phyloP scores from a whole-genome alignment of 64 coral and sea anemone genomes.

The Porites lutea region DNA sequence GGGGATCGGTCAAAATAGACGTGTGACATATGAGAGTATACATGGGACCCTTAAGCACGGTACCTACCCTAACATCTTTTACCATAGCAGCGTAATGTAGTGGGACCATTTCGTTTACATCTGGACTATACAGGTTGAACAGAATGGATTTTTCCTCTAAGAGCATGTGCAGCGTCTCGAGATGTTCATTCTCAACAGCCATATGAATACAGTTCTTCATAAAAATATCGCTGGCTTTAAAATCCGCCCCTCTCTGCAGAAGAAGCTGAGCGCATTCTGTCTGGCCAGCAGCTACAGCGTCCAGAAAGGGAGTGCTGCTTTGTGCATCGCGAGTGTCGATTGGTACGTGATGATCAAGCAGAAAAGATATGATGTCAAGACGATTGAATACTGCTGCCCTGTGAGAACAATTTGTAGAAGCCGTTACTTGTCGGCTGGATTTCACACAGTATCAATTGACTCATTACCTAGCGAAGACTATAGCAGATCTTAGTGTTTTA shows the following conservation, averaged over 20 bases:
- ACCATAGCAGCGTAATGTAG: slow-evolving; percentile 84
- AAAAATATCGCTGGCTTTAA: slow-evolving; percentile 46
- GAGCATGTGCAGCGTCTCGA: slow-evolving; percentile 56
- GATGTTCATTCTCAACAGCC: slow-evolving; percentile 78
- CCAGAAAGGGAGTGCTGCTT: slow-evolving; percentile 72
- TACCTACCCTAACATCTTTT: slow-evolving; percentile 55
- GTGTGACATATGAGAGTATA: too few species aligned
- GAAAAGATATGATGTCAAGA: slow-evolving; percentile 57
- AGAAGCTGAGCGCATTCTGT: slow-evolving; percentile 50
- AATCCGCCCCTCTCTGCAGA: slow-evolving; percentile 67
- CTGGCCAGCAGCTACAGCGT: slow-evolving; percentile 70
- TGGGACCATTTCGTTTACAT: slow-evolving; percentile 70
- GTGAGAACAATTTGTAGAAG: neutral
- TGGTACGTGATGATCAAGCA: slow-evolving; percentile 35
- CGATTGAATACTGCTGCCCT: slow-evolving; percentile 77
- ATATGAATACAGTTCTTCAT: slow-evolving; percentile 83
- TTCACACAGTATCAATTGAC: too few species aligned
- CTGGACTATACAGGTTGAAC: slow-evolving; percentile 30
- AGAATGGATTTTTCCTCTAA: slow-evolving; percentile 41
- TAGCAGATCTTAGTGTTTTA: too few species aligned
- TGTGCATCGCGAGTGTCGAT: slow-evolving; percentile 56
- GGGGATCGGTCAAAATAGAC: too few species aligned
- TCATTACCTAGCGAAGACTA: too few species aligned
- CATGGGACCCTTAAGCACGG: neutral
- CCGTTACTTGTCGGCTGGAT: neutral